Evolutionary conservation across 2,888 invertebrate genomes (phyloP).

Genomic region (Agonum fuliginosum): DNA sequence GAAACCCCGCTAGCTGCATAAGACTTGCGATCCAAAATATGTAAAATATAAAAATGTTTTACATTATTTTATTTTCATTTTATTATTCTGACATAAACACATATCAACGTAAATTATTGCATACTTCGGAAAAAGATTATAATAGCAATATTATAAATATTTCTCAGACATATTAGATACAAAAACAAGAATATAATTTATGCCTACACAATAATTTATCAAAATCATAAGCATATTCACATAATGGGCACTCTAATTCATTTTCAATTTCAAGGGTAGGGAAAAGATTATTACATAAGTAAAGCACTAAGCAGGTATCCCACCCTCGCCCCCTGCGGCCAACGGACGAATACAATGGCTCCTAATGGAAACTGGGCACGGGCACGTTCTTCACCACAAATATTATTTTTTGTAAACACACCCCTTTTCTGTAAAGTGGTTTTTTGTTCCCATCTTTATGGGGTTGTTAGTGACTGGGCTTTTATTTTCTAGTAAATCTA

Average conservation of each 20-base stretch:
- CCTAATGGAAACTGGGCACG: slow-evolving; percentile 37
- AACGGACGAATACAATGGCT: slow-evolving; percentile 23
- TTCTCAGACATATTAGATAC: too few relatives aligned
- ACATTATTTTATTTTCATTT: too few relatives aligned
- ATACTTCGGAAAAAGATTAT: too few relatives aligned
- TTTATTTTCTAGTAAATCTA: slow-evolving; percentile 11
- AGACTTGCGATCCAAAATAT: too few relatives aligned
- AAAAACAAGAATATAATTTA: not conserved
- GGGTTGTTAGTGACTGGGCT: slow-evolving; percentile 34
- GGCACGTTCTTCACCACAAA: slow-evolving; percentile 37
- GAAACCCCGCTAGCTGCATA: too few relatives aligned
- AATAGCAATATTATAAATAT: too few relatives aligned
- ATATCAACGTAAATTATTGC: too few relatives aligned
- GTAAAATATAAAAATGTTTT: too few relatives aligned
- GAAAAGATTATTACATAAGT: not conserved
- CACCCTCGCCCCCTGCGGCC: too few relatives aligned
- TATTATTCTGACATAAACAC: too few relatives aligned
- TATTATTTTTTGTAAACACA: slow-evolving; percentile 51
- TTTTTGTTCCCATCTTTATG: slow-evolving; percentile 43
- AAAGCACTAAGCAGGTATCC: slow-evolving; percentile 27
- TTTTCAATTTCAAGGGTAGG: slow-evolving; percentile 34
- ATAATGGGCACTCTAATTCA: slow-evolving; percentile 29
- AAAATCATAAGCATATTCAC: slow-evolving; percentile 18
- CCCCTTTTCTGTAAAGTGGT: slow-evolving; percentile 53
- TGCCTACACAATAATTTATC: not conserved